phyloP scores from a whole-genome alignment of 2,888 invertebrate genomes.

The Erebia aethiops region DNA sequence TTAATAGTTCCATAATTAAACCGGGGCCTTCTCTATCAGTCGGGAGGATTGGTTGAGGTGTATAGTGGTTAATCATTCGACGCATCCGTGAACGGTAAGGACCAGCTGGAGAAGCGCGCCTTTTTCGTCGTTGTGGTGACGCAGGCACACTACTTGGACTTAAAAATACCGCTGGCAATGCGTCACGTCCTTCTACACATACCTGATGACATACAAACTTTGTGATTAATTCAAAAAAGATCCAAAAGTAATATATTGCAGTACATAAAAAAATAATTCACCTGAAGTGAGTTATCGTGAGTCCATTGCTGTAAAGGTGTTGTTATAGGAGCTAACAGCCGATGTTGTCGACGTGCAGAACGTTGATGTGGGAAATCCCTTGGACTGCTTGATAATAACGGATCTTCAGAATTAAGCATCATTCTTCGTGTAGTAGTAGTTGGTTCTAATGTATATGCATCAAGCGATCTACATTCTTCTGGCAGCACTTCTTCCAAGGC shows the following conservation, averaged over 20 bases:
- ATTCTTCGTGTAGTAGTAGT: slow-evolving; percentile 90
- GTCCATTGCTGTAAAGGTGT: slow-evolving; percentile 70
- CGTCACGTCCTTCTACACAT: slow-evolving; percentile 84
- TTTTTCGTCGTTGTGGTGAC: slow-evolving; percentile 85
- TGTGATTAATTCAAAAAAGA: slow-evolving; percentile 27
- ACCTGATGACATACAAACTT: slow-evolving; percentile 53
- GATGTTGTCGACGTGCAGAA: slow-evolving; percentile 62
- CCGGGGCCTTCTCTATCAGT: slow-evolving; percentile 95
- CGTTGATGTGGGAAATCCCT: slow-evolving; percentile 87
- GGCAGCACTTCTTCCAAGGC: slow-evolving; percentile 92
- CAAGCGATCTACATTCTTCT: slow-evolving; percentile 86
- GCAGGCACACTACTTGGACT: slow-evolving; percentile 88
- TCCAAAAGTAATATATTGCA: background rate
- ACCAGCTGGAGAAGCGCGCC: slow-evolving; percentile 86
- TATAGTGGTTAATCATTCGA: slow-evolving; percentile 85
- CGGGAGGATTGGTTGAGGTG: slow-evolving; percentile 96
- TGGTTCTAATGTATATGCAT: slow-evolving; percentile 85
- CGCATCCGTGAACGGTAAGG: slow-evolving; percentile 77
- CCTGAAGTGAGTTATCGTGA: slow-evolving; percentile 70
- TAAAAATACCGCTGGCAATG: slow-evolving; percentile 89
- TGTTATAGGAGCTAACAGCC: slow-evolving; percentile 54
- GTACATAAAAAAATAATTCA: slow-evolving; percentile 37
- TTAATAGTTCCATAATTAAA: slow-evolving; percentile 85
- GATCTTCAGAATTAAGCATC: slow-evolving; percentile 95
- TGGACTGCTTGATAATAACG: slow-evolving; percentile 91